Evolutionary conservation across 2,888 invertebrate genomes (phyloP).

Genomic region (Cepaea hortensis): DNA sequence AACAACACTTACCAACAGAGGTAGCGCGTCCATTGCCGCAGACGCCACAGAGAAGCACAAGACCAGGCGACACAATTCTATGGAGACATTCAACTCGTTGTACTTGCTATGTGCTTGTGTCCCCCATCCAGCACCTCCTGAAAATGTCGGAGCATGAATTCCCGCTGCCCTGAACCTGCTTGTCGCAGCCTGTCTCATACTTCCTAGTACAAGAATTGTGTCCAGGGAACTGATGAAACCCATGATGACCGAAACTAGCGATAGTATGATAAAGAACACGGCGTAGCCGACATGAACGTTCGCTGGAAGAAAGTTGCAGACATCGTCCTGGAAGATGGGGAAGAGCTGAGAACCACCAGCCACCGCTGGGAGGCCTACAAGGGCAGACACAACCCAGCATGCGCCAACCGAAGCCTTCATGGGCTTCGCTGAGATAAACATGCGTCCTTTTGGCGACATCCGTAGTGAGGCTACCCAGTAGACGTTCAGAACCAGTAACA

Average conservation of each 20-base stretch:
- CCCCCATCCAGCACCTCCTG: constrained; percentile 13
- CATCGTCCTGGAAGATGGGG: constrained; percentile 29
- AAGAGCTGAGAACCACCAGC: constrained; percentile 42
- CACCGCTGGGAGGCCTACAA: constrained; percentile 48
- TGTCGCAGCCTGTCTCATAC: constrained; percentile 61
- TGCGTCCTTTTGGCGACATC: constrained; percentile 34
- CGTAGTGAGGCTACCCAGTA: constrained; percentile 51
- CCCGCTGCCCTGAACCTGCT: constrained; percentile 63
- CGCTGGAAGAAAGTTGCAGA: constrained; percentile 62
- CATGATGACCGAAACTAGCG: constrained; percentile 55
- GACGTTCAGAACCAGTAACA: constrained; percentile 44
- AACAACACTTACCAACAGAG: constrained; percentile 62
- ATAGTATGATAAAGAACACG: constrained; percentile 57
- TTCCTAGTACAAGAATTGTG: constrained; percentile 58
- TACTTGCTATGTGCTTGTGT: constrained; percentile 59
- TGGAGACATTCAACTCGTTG: constrained; percentile 63
- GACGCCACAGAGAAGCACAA: constrained; percentile 56
- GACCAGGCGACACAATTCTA: constrained; percentile 64
- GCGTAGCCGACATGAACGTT: constrained; percentile 61
- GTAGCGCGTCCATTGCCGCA: constrained; percentile 58
- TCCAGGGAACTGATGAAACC: constrained; percentile 60
- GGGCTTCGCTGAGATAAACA: constrained; percentile 40
- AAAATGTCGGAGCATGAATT: constrained; percentile 56
- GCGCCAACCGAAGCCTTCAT: constrained; percentile 35
- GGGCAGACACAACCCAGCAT: constrained; percentile 39